phyloP scores from a whole-genome alignment of 2,113 vertebrate species.

The Platycercus adscitus region DNA sequence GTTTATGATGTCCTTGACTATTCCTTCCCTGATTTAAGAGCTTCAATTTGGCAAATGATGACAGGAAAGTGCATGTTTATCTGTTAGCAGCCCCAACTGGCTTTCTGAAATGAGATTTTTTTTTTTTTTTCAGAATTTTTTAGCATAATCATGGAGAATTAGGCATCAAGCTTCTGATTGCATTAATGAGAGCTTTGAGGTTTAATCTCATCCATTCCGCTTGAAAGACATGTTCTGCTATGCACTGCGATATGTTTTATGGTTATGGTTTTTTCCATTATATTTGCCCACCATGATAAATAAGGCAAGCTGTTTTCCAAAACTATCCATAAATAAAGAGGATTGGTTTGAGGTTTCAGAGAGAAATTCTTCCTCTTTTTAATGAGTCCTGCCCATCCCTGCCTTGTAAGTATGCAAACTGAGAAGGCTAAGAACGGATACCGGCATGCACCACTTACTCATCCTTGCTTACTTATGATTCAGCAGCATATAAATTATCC shows the following conservation, averaged over 20 bases:
- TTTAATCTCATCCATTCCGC: constrained; percentile 54
- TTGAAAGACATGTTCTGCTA: constrained; percentile 45
- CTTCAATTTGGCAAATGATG: constrained; percentile 61
- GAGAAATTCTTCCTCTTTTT: constrained; percentile 24
- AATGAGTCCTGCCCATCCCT: not conserved
- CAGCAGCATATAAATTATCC: constrained; percentile 25
- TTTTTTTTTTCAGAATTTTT: constrained; percentile 29
- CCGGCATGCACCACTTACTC: not conserved
- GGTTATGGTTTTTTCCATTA: not conserved
- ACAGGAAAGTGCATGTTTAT: constrained; percentile 37
- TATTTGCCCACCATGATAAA: constrained; percentile 35
- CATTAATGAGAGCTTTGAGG: constrained; percentile 65
- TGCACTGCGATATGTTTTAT: constrained; percentile 8
- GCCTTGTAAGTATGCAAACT: not conserved
- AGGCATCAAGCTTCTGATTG: not conserved
- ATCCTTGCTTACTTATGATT: constrained; percentile 30
- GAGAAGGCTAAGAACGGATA: not conserved
- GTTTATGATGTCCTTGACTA: constrained; percentile 57
- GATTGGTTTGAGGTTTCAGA: constrained; percentile 16
- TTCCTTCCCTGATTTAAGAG: constrained; percentile 54
- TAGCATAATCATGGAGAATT: constrained; percentile 55
- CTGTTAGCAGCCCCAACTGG: constrained; percentile 30
- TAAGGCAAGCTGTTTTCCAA: constrained; percentile 46
- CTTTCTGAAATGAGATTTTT: constrained; percentile 13
- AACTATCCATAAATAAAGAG: constrained; percentile 30